Base-by-base conservation (phyloP, 1,140 invertebrate genomes). In the Melipona quadrifasciata region DNA sequence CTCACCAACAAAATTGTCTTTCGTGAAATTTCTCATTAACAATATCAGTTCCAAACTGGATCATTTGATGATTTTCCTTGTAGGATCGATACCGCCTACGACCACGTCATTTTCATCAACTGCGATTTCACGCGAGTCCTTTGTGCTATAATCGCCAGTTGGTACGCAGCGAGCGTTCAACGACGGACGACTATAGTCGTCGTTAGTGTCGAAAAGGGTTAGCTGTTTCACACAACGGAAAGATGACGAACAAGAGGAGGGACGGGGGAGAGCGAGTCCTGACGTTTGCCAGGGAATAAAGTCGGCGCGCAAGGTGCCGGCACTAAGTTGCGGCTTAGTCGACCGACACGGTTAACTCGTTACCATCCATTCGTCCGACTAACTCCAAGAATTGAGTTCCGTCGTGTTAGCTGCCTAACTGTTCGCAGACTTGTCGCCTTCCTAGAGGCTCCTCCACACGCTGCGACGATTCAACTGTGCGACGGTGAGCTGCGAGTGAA, bases 381-480 rank as follows among this genome's bases (percentile, higher is more conserved):
- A 68, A 79, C 65, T 79, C 27, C 27, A 55, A 79, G 64, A 79
- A 79, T 79, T n/a, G 47, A 68, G 64, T 79, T 79, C 64, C 77
- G 17, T 34, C 1, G 16, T 21, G 55, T n/a, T n/a, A 16, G 24
- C 57, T 34, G 51, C 19, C 77, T 68, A 68, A 79, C 47, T 68
- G 19, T 68, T 68, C 77, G 12, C 76, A 17, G 31, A 78, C 47
- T 55, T 12, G 64, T 53, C 64, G 47, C 77, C 47, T 4, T 2
- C 64, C 1, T 61, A 21, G 16, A 27, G 39, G n/a, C 47, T 51
- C 47, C 16, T 51, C 21, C 11, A 1, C 27, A 27, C n/a, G 39
- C 6, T 31, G 31, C 21, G 21, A 58, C 57, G 75, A 77, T 77
- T 24, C 39, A 75, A 58, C 73, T 6, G 39, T 47, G 31, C 19